Base-by-base conservation (phyloP, 2,888 invertebrate species). In the Chrysodeixis includens region DNA sequence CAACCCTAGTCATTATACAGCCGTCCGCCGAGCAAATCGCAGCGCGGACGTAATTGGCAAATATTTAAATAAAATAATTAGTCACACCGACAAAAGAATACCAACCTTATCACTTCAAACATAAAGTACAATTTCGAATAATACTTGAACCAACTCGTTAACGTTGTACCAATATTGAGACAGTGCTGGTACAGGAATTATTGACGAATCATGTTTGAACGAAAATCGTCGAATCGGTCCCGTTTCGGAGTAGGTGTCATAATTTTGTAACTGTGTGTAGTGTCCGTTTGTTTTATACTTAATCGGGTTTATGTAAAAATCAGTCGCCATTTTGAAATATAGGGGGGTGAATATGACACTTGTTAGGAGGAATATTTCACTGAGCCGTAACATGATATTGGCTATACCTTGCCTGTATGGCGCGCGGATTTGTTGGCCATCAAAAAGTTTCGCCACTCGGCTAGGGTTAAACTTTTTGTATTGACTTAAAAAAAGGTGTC, bases 131-230 rank as follows among this genome's bases (percentile, higher is more conserved):
- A n/a, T 69, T 73, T 84, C n/a, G 56, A 53, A 30, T 71, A 73
- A n/a, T 2, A 2, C 44, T 12, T 54, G 30, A 26, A 22, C 30
- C 83, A 89, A 84, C 92, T 93, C 92, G 93, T 93, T 93, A 92
- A 87, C 73, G 86, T 81, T 86, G 76, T 76, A 82, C 88, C 87
- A 93, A 93, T 92, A 92, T 93, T 93, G 88, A 88, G 78, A 72
- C 82, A 81, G 88, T 72, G 86, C 86, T 81, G 87, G 88, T 84
- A 85, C 76, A 78, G 78, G 91, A 89, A 87, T 89, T 92, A 92
- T 92, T 92, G 92, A 89, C 91, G 85, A 81, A 80, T 85, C 77
- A 80, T 88, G 87, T 91, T 92, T 89, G 88, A 84, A 86, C 88
- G 85, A 87, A 87, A 88, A 88, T 89, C 82, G 79, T 83, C 75